These are phyloP conservation scores for Panagrolaimus sp. DNA, from an alignment of 1,140 invertebrate genomes.

Conservation along the genomic window DNA sequence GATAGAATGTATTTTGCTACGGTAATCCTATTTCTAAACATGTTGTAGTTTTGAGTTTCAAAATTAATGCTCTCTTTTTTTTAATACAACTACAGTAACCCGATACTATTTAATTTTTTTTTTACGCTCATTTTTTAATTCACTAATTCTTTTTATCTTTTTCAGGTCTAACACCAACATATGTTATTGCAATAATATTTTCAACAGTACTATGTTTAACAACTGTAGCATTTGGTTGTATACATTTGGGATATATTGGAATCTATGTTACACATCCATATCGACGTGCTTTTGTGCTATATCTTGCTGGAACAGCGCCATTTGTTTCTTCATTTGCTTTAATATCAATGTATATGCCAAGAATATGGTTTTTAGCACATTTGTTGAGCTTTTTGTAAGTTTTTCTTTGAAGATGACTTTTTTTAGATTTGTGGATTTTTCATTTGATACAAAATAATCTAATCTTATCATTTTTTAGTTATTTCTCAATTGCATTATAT, in stretches of 20 bases:
- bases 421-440: no score
- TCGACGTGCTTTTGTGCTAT: slow-evolving; percentile 44
- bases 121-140: no score
- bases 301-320: slow-evolving; percentile 46
- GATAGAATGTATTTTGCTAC: no score
- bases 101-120: background rate
- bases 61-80: no score
- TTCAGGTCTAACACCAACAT: slow-evolving; percentile 22
- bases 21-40: background rate
- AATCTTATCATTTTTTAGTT: slow-evolving; percentile 26
- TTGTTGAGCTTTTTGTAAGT: slow-evolving; percentile 50
- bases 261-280: slow-evolving; percentile 35
- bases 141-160: background rate
- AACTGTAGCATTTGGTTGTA: slow-evolving; percentile 39
- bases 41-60: background rate
- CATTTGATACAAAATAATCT: background rate
- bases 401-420: no score
- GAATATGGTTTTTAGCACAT: slow-evolving; percentile 50
- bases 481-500: slow-evolving; percentile 45
- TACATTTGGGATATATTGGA: slow-evolving; percentile 44
- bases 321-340: slow-evolving; percentile 45
- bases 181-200: slow-evolving; percentile 27
- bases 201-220: slow-evolving; percentile 29
- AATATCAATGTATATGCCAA: slow-evolving; percentile 48
- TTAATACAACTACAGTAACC: no score